These are phyloP conservation scores for Mormyrops attenuatus DNA, from an alignment of 2,797 vertebrate species.

Conservation along the genomic window DNA sequence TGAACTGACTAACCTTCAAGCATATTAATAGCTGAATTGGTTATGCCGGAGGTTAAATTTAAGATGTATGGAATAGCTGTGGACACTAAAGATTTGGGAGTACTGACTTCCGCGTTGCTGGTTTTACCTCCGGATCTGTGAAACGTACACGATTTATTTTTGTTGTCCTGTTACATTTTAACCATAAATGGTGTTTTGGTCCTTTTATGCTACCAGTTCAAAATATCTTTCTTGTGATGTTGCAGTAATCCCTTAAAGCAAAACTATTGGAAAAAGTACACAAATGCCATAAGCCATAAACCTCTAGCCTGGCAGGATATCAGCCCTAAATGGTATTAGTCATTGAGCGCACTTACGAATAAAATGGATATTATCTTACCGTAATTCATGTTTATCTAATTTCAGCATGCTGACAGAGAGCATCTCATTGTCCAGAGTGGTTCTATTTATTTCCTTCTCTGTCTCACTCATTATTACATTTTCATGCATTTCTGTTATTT, in stretches of 20 bases:
- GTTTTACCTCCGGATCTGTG: not conserved
- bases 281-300: not conserved
- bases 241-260: not conserved
- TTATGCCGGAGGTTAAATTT: not conserved
- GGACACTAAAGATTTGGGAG: not conserved
- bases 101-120: not conserved
- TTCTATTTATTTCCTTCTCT: not conserved
- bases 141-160: not conserved
- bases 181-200: not conserved
- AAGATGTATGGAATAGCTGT: not conserved
- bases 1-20: not conserved
- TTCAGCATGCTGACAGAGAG: not conserved
- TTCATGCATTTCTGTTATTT: not conserved
- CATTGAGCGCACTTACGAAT: not conserved
- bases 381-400: conserved; percentile 5
- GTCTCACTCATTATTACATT: conserved; percentile 9
- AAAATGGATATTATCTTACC: not conserved
- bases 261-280: not conserved
- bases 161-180: not conserved
- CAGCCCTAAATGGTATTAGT: not conserved
- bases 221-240: not conserved
- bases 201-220: not conserved
- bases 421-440: not conserved
- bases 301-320: not conserved
- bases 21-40: not conserved